These are phyloP conservation scores for Achroia grisella DNA, from an alignment of 1,140 invertebrate species.

Conservation along the genomic window DNA sequence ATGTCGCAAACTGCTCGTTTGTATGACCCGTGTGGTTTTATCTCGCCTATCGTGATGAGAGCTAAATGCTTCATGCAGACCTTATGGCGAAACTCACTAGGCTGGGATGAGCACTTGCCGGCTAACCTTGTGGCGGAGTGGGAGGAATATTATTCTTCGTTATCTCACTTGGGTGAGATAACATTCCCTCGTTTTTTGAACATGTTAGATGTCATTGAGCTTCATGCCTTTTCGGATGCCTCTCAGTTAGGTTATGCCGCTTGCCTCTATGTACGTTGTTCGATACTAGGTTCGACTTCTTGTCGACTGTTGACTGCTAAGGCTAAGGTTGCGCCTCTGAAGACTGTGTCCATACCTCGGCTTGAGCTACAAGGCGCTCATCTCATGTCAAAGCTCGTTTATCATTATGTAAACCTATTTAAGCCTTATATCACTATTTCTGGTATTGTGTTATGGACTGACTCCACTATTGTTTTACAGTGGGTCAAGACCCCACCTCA, in stretches of 20 bases:
- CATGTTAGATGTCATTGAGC: constrained; percentile 17
- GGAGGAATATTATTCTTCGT: constrained; percentile 3
- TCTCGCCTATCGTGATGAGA: constrained; percentile 19
- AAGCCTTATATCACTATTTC: no score
- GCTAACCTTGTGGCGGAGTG: constrained; percentile 15
- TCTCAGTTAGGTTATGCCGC: constrained; percentile 30
- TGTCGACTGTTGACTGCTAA: no score
- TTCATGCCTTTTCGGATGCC: constrained; percentile 38
- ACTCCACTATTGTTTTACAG: no score
- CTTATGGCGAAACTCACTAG: constrained; percentile 21
- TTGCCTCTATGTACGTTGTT: constrained; percentile 25
- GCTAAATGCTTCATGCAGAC: constrained; percentile 25
- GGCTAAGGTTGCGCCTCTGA: no score
- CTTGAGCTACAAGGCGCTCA: no score
- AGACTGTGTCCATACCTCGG: no score
- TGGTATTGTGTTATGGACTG: no score
- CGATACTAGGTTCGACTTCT: constrained; percentile 19
- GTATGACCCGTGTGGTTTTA: constrained; percentile 16
- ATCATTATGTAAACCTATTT: no score
- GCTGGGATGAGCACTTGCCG: constrained; percentile 22
- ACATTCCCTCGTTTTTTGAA: constrained; percentile 8
- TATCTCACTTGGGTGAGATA: constrained; percentile 1
- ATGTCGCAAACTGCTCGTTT: no score
- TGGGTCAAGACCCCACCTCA: no score
- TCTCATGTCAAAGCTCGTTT: no score